A percentile compares a stretch with the other conserved stretches of the same genome.
Conservation (phyloP, 2,888 invertebrate species). For the Mythimna vitellina region DNA sequence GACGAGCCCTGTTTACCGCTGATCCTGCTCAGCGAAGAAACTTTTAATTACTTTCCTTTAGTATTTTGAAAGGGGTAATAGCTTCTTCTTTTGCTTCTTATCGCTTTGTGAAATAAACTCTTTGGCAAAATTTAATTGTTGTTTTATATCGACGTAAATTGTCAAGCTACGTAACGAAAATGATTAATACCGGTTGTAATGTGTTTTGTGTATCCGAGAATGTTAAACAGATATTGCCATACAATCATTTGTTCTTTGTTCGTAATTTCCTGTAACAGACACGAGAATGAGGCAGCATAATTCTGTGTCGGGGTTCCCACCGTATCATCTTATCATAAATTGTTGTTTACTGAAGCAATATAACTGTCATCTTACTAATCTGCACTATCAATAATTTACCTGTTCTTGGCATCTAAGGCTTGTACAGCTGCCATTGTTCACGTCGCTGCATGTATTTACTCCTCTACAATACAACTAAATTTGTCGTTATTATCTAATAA, state of each 20-base stretch:
- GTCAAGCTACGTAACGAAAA: constrained; percentile 34
- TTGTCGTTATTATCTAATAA: constrained; percentile 60
- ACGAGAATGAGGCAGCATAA: constrained; percentile 14
- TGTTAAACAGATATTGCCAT: constrained; percentile 12
- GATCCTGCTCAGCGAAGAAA: constrained; percentile 67
- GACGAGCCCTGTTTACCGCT: constrained; percentile 71
- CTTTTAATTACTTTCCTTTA: constrained; percentile 82
- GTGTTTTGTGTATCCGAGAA: constrained; percentile 33
- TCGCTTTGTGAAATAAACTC: constrained; percentile 66
- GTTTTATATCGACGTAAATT: constrained; percentile 51
- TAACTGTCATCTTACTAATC: constrained; percentile 54
- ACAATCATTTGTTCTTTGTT: constrained; percentile 10
- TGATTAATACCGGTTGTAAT: constrained; percentile 44
- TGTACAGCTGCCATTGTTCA: constrained; percentile 48
- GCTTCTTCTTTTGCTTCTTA: constrained; percentile 70
- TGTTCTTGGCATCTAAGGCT: constrained; percentile 53
- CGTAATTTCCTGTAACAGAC: constrained; percentile 12
- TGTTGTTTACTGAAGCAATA: constrained; percentile 35
- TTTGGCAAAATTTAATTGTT: constrained; percentile 65
- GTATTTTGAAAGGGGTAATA: constrained; percentile 76
- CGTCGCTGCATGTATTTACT: constrained; percentile 24
- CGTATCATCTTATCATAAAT: constrained; percentile 44
- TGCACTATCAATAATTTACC: constrained; percentile 53
- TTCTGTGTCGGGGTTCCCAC: not conserved
- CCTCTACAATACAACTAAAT: constrained; percentile 46